Conservation (phyloP, 2,797 vertebrate genomes). For the Huso huso region DNA sequence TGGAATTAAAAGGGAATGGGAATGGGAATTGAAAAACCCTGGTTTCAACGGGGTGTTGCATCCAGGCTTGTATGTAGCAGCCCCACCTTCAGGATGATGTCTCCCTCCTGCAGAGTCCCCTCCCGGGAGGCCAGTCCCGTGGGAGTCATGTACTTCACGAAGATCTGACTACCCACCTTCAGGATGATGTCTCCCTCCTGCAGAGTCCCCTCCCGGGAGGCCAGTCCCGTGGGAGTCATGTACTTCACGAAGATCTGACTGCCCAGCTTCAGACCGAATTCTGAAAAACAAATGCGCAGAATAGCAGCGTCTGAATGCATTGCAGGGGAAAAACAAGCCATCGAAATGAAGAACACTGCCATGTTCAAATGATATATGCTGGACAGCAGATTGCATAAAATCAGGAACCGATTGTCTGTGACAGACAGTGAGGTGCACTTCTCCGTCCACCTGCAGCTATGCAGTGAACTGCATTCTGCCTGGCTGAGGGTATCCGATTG, state of each 20-base stretch:
- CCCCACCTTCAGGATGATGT: slow-evolving; percentile 85
- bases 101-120: slow-evolving; percentile 79
- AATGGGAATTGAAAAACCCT: too few species aligned
- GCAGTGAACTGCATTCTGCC: too few species aligned
- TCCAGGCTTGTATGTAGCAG: too few species aligned
- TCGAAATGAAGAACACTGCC: not conserved
- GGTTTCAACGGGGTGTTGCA: too few species aligned
- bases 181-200: slow-evolving; percentile 92
- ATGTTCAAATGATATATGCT: not conserved
- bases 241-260: slow-evolving; percentile 98
- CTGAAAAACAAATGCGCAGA: slow-evolving; percentile 42
- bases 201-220: slow-evolving; percentile 67
- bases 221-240: slow-evolving; percentile 81
- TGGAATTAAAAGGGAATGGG: too few species aligned
- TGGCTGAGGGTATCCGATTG: too few species aligned
- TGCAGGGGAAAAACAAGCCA: slow-evolving; percentile 4
- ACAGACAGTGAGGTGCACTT: not conserved
- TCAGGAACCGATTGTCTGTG: not conserved
- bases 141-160: slow-evolving; percentile 90
- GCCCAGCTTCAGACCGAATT: slow-evolving; percentile 89
- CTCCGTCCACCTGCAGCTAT: too few species aligned
- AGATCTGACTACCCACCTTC: slow-evolving; percentile 94
- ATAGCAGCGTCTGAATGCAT: not conserved
- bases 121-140: slow-evolving; percentile 76
- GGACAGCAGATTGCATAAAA: too few species aligned